Percentiles rank a stretch among this genome's conserved stretches.
Evolutionary conservation across 1,140 invertebrate genomes (phyloP).

Genomic region (Sycophila sp.): DNA sequence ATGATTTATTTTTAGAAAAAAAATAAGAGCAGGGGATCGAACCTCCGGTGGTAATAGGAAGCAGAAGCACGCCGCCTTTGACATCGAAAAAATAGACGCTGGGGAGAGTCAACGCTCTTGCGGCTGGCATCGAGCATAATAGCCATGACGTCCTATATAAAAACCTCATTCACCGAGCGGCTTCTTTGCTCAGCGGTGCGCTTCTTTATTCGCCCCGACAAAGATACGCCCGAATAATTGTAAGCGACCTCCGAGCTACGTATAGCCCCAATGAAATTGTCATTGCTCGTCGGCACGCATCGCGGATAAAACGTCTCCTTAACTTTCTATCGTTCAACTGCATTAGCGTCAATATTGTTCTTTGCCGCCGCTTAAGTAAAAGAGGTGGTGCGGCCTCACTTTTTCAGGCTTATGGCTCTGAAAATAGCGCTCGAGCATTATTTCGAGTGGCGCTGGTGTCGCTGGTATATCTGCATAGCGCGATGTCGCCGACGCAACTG

Average conservation of each 20-base stretch:
- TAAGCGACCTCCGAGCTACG: neutral
- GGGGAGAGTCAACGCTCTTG: conserved; percentile 13
- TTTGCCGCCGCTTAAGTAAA: too few species aligned
- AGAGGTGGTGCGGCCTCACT: too few species aligned
- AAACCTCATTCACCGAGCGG: neutral
- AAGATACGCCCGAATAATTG: neutral
- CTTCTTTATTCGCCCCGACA: neutral
- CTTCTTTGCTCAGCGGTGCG: too few species aligned
- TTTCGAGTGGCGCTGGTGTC: neutral
- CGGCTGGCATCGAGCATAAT: neutral
- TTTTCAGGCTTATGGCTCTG: too few species aligned
- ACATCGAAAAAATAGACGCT: neutral
- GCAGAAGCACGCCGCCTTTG: conserved; percentile 9
- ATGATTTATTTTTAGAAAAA: too few species aligned
- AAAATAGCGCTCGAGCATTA: conserved; percentile 22
- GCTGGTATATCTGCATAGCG: neutral
- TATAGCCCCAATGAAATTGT: too few species aligned
- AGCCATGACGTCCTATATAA: neutral
- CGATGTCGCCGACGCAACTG: neutral
- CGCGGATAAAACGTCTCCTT: too few species aligned
- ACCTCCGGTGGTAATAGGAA: conserved; percentile 25
- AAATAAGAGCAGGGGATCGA: conserved; percentile 12
- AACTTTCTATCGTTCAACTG: too few species aligned
- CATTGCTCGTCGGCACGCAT: too few species aligned
- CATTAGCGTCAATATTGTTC: too few species aligned